Evolutionary conservation across 2,888 invertebrate species (phyloP), one percentile per base, ranked within the genome.

Genomic region (Trichacis sp.): DNA sequence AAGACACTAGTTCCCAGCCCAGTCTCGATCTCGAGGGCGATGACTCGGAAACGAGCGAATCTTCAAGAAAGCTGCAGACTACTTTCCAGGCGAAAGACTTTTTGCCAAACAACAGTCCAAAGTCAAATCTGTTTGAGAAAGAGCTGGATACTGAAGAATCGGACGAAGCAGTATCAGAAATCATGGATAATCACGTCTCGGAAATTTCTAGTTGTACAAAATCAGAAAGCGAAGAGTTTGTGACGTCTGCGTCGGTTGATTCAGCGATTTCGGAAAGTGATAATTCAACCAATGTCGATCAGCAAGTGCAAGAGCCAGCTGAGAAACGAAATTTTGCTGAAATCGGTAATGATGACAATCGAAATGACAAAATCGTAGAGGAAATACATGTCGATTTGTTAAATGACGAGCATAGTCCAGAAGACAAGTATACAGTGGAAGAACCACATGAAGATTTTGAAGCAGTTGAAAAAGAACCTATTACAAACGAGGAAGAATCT

Each of bases 1-100:
- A 84, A 45, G 84, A 84, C 15, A 82, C 83, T 0, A 84, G 78
- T 53, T 84, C 84, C 0, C 84, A 84, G 47, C 80, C 83, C 8
- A 83, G 81, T 61, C 64, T 83, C 47, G 83, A 83, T 4, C 57
- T 80, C 8, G 83, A 84, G 24, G 75, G 69, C 9, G 81, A 80
- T 9, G 78, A 78, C 2, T 68, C 59, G 2, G 80, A 82, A 11
- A 66, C 2, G 51, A 19, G 50, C 3, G 74, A 74, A 0, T 58
- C 76, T 0, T 66, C 73, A 1, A 67, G 74, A 49, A 82, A 80
- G 64, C 62, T 84, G 6, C 83, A 82, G 43, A 84, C 83, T 0
- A 82, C 83, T 24, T 84, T 84, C 51, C 80, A 82, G 46, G 73
- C 82, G 0, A 82, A 80, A 58, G 82, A 81, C 45, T 83, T 83